phyloP scores from a whole-genome alignment of 2,113 vertebrate species.

The Carlito syrichta region DNA sequence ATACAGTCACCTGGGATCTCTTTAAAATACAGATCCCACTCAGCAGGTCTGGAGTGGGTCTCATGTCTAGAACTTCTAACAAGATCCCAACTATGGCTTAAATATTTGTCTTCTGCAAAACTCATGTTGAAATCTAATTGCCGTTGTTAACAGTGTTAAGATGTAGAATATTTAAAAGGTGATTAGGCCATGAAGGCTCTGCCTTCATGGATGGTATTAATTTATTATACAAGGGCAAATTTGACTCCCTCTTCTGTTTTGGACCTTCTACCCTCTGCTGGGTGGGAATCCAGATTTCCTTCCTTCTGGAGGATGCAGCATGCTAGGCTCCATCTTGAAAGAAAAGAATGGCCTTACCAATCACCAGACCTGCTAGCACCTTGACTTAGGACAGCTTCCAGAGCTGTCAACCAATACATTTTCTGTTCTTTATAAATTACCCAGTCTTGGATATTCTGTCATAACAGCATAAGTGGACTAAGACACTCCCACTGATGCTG shows the following conservation, averaged over 20 bases:
- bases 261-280: background rate
- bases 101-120: background rate
- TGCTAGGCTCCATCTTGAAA: background rate
- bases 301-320: background rate
- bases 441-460: background rate
- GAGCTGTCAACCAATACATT: background rate
- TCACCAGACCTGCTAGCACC: background rate
- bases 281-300: no score
- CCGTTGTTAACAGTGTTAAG: background rate
- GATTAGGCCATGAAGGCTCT: background rate
- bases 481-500: background rate
- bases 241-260: no score
- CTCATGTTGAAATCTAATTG: background rate
- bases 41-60: background rate
- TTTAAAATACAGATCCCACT: background rate
- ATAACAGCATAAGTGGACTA: background rate
- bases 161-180: background rate
- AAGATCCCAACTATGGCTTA: background rate
- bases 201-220: background rate
- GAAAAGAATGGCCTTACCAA: background rate
- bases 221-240: background rate
- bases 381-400: background rate
- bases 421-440: background rate
- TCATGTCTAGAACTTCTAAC: background rate
- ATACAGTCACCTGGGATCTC: background rate